Percentiles rank a stretch among this genome's conserved stretches.
Evolutionary conservation across 1,140 invertebrate species (phyloP).

Genomic region (Linepithema humile): DNA sequence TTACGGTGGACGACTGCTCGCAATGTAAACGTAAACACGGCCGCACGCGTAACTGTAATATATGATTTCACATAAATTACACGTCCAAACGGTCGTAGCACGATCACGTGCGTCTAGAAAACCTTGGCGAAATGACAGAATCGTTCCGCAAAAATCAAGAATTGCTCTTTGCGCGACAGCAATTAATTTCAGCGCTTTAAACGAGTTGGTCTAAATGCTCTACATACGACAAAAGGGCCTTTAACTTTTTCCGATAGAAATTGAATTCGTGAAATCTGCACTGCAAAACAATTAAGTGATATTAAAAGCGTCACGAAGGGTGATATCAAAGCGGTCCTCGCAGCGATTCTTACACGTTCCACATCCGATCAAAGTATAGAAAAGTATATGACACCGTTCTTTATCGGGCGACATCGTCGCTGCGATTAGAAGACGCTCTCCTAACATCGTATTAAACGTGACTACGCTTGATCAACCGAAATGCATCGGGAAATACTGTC

Average conservation of each 20-base stretch:
- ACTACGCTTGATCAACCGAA: neutral
- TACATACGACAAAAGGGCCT: neutral
- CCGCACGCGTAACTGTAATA: slow-evolving; percentile 20
- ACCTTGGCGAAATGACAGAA: neutral
- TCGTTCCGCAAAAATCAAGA: neutral
- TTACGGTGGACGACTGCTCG: slow-evolving; percentile 5
- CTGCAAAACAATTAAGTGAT: neutral
- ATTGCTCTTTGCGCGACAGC: neutral
- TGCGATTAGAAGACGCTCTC: neutral
- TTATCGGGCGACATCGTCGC: neutral
- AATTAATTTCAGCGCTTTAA: slow-evolving; percentile 16
- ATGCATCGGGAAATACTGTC: neutral
- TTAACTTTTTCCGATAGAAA: no score
- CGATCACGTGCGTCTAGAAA: neutral
- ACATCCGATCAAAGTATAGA: neutral
- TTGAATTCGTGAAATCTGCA: neutral
- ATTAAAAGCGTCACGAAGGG: neutral
- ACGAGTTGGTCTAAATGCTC: neutral
- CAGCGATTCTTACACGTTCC: no score
- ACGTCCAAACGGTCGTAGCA: neutral
- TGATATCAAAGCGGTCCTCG: no score
- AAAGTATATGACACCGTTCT: neutral
- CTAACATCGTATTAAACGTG: neutral
- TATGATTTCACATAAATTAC: slow-evolving; percentile 31
- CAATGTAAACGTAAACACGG: slow-evolving; percentile 10